Base-by-base conservation (phyloP, 2,797 vertebrate species). In the Coracias cyanogaster region DNA sequence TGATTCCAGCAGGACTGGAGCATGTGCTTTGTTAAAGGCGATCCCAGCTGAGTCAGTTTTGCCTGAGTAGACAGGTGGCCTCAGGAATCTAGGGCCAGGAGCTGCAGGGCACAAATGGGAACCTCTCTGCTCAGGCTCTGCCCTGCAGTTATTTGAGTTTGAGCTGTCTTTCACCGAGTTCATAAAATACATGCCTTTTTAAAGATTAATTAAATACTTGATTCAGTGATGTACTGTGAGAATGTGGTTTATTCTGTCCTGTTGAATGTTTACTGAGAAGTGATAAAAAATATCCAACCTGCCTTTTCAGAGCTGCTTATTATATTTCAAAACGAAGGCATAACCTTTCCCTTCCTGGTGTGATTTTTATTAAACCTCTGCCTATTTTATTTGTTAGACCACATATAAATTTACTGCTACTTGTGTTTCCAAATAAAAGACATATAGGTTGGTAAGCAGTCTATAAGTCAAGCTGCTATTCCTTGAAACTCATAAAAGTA, bases 401-500 rank as follows among this genome's bases (percentile, higher is more conserved):
- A 82, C 17, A 31, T 80, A 77, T 28, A 96, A 85, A 87, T 86
- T 77, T 93, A 45, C 26, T 80, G 45, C 28, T 49, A 24, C 43
- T 87, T 54, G 39, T 72, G 12, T 90, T 95, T 83, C 81, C 74
- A 69, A 62, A 77, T 61, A 60, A 90, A 76, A 67, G 28, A 78
- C 41, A 24, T 41, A 20, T 29, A 96, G 33, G 22, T 87, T 83
- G 86, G 60, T 72, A 51, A 89, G 61, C 49, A 72, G 62, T 54
- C 81, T 87, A 1, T 71, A 94, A 89, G 54, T 60, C 31, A 33
- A 90, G 70, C 49, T 82, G n/a, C 73, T 85, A 49, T 80, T 92
- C 55, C 83, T 96, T 88, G 93, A 95, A 96, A 96, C 83, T 82
- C 77, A 62, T 89, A 85, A 89, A 95, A 84, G 90, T 61, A 81